Base-by-base conservation (phyloP, 2,888 invertebrate species). In the Hirtodrosophila duncani region DNA sequence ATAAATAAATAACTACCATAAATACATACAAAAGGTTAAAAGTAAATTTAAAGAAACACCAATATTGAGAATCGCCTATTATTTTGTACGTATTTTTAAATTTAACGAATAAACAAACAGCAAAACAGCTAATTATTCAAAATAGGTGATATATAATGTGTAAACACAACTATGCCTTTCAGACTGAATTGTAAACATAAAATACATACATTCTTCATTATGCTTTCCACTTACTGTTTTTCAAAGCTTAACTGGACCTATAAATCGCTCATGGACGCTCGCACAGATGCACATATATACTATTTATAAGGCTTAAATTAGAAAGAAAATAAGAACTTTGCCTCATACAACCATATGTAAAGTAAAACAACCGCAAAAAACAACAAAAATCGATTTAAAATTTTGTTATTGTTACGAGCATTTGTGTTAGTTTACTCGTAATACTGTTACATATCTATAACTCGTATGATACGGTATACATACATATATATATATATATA, bases 151-250 rank as follows among this genome's bases (percentile, higher is more conserved):
- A 75, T 69, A 63, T 68, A 75, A 78, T 69, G 70, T 81, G 79
- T 75, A 75, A 69, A 70, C 74, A 70, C 67, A 68, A 74, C 74
- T 81, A 81, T 75, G 81, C 79, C 81, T 75, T 75, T 75, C 75
- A 75, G 75, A 75, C 75, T 75, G 75, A 75, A 75, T 75, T 75
- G 80, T 75, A 81, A 81, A 74, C 75, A 81, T 70, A 64, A 53
- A 78, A 75, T 75, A 79, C 70, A 63, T 55, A 65, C 52, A 63
- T 71, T 71, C 70, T 78, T 75, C 66, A 70, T 78, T 79, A 67
- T 75, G 80, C 75, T 79, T 75, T 75, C 71, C 67, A 75, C 61
- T 57, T 61, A 79, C 64, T 71, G 62, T 68, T 66, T 77, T 67
- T 75, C 64, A 57, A 71, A 51, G 62, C 57, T 72, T 31, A 60